Conservation (phyloP, 37 sponge, comb jelly and placozoan species). For the Aplysina aerophoba region DNA sequence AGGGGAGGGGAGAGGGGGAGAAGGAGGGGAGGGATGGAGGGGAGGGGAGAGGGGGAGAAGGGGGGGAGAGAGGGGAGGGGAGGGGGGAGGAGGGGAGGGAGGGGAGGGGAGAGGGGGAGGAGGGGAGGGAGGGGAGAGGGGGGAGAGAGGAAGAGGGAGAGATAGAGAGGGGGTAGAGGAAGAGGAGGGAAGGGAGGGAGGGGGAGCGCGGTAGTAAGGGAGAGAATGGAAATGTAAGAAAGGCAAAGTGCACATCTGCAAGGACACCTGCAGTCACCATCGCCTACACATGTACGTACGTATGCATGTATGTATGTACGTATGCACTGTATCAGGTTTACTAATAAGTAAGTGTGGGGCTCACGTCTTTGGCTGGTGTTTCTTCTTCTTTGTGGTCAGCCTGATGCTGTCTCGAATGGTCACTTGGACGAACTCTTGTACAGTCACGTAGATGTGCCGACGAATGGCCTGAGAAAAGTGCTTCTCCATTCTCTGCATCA, state of each 20-base stretch:
- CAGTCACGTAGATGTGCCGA: conserved; percentile 68
- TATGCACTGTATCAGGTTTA: too few species aligned
- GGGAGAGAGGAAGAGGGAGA: neutral
- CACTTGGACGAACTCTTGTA: conserved; percentile 93
- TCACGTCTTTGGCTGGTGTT: conserved; percentile 90
- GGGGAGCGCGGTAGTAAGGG: neutral
- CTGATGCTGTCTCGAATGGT: conserved; percentile 84
- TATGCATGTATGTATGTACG: too few species aligned
- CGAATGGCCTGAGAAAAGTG: conserved; percentile 82
- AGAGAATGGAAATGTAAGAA: too few species aligned
- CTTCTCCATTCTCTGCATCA: conserved; percentile 94
- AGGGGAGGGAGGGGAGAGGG: neutral
- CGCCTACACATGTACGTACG: too few species aligned
- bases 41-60: too few species aligned
- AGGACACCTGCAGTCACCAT: too few species aligned
- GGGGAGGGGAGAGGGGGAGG: too few species aligned
- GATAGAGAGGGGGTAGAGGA: neutral
- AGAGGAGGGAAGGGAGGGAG: neutral
- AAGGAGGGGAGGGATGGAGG: too few species aligned
- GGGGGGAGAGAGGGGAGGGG: too few species aligned
- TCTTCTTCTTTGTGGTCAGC: conserved; percentile 90
- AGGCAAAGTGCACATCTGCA: too few species aligned
- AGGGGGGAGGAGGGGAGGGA: too few species aligned
- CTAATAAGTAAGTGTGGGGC: neutral
- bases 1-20: too few species aligned